A percentile compares a stretch with the other conserved stretches of the same genome.
Conservation (phyloP, 2,888 invertebrate genomes). For the Ariolimax columbianus region DNA sequence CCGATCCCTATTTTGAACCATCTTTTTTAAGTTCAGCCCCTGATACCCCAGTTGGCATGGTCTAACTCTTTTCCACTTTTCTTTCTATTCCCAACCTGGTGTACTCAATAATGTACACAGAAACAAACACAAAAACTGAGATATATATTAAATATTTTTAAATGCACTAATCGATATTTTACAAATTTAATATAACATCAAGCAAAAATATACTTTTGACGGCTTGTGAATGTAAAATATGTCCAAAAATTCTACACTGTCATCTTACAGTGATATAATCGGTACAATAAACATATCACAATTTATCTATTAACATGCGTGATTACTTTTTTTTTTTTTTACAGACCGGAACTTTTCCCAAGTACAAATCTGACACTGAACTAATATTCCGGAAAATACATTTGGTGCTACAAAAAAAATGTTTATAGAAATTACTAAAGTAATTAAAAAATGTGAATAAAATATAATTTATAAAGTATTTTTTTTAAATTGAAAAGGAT, state of each 20-base stretch:
- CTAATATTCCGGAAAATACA: not conserved
- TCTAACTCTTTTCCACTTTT: too few relatives aligned
- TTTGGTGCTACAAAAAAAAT: not conserved
- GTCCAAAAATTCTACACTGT: not conserved
- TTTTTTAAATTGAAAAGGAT: too few relatives aligned
- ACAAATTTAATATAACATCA: not conserved
- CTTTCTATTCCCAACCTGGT: too few relatives aligned
- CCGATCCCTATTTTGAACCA: too few relatives aligned
- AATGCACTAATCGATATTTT: not conserved
- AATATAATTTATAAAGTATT: too few relatives aligned
- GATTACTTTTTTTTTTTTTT: not conserved
- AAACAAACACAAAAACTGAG: too few relatives aligned
- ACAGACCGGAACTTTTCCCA: not conserved
- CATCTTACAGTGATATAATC: not conserved
- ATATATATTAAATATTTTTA: not conserved
- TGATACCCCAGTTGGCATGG: too few relatives aligned
- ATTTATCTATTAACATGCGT: not conserved
- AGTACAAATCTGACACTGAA: not conserved
- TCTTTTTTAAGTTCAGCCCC: too few relatives aligned
- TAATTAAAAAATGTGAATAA: not conserved
- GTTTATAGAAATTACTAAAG: not conserved
- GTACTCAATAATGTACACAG: too few relatives aligned
- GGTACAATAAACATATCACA: not conserved
- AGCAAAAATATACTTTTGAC: constrained; percentile 3
- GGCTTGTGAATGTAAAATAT: constrained; percentile 5